Base-by-base conservation (phyloP, 35 echinoderm and acorn worm genomes). In the Holothuria glaberrima region DNA sequence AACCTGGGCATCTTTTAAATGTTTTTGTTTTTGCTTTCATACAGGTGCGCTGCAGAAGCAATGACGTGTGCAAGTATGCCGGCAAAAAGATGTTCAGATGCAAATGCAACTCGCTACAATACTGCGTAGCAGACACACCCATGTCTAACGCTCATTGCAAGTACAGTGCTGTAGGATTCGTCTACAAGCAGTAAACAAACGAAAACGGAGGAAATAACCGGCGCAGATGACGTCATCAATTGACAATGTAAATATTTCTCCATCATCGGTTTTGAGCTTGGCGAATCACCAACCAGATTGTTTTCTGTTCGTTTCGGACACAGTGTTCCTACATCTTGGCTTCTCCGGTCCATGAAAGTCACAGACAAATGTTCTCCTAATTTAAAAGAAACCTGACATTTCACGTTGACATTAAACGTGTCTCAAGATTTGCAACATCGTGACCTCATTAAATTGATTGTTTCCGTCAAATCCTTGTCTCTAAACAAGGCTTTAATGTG, bases 131-230 rank as follows among this genome's bases (percentile, higher is more conserved):
- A 22, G 24, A 30, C 7, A 72, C 34, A 22, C 62, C 33, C 69
- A 25, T 30, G 12, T 21, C 86, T 32, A 71, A 88, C 62, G 86
- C 86, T n/a, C 63, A 88, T 28, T 88, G 86, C 66, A 68, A 71
- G 33, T 88, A 72, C 63, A 88, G 86, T 38, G 61, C 86, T n/a
- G 86, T 88, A 7, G 86, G 86, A 70, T 88, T 70, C 86, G 86
- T 88, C 35, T 88, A 26, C 86, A 71, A 88, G 68, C 86, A 88
- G 66, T 84, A 84, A 84, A 57, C 26, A 17, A 44, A 30, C 10
- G 12, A 63, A 61, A 5, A 57, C 21, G 58, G 27, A 54, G 58
- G 18, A 58, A 54, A 25, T 54, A 48, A 20, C 16, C 9, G 21
- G 12, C 28, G 32, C 58, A 26, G 58, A 21, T 84, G 74, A 78